A percentile compares a stretch with the other conserved stretches of the same genome.
phyloP scores from a whole-genome alignment of 2,797 vertebrate species.

The Girardinus metallicus region DNA sequence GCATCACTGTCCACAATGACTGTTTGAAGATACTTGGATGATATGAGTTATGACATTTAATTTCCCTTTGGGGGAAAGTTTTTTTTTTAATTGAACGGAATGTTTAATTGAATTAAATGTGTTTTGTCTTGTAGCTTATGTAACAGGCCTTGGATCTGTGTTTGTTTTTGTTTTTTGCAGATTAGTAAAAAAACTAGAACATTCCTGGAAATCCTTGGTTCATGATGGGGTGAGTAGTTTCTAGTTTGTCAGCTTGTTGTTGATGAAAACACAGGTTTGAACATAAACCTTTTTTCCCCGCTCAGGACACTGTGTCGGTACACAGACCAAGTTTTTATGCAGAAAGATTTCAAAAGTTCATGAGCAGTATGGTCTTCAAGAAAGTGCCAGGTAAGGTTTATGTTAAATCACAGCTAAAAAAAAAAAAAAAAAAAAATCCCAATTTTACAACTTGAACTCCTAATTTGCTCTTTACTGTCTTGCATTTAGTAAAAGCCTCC shows the following conservation, averaged over 20 bases:
- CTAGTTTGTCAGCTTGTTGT: background rate
- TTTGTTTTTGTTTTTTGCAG: slow-evolving; percentile 70
- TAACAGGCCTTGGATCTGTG: slow-evolving; percentile 21
- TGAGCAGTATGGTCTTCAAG: slow-evolving; percentile 90
- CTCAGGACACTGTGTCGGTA: slow-evolving; percentile 92
- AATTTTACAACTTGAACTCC: background rate
- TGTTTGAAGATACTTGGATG: background rate
- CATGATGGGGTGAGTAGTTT: slow-evolving; percentile 89
- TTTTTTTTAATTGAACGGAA: background rate
- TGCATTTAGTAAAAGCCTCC: slow-evolving; percentile 84
- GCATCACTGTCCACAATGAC: background rate
- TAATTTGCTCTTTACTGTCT: slow-evolving; percentile 5
- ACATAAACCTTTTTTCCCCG: background rate
- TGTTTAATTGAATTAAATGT: background rate
- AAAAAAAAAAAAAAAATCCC: background rate
- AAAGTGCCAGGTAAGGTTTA: slow-evolving; percentile 83
- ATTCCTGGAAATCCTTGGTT: slow-evolving; percentile 96
- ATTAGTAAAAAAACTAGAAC: slow-evolving; percentile 93
- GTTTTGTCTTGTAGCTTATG: background rate
- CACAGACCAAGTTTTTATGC: slow-evolving; percentile 95
- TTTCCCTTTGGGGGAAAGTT: background rate
- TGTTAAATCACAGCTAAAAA: background rate
- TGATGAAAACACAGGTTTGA: slow-evolving; percentile 1
- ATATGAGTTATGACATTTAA: background rate
- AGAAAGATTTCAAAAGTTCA: slow-evolving; percentile 93